Base-by-base conservation (phyloP, 2,888 invertebrate species). In the Athripsodes cinereus region DNA sequence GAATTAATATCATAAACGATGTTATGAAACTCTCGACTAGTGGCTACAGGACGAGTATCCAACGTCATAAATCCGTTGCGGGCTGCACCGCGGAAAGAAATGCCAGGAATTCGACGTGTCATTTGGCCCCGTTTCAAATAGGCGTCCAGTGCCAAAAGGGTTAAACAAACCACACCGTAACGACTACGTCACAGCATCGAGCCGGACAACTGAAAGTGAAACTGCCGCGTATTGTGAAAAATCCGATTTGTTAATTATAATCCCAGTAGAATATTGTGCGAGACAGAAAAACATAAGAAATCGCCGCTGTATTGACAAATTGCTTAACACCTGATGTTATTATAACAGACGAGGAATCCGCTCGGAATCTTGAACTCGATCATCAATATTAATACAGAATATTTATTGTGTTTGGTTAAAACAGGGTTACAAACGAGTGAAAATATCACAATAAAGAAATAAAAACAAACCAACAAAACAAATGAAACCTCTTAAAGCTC, bases 41-140 rank as follows among this genome's bases (percentile, higher is more conserved):
- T 10, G 26, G 26, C 26, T 6, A 26, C 26, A 26, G 26, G 26
- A 26, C 26, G 26, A 26, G 26, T 26, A 26, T 26, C 26, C 26
- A 26, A 26, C 26, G 26, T 26, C 26, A 26, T 26, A 26, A 26
- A 26, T 26, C 26, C 26, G 26, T 26, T 26, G 40, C 40, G 16
- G 16, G 48, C 11, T 20, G 53, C 49, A 53, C 53, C 35, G 53
- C 58, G 58, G 58, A 58, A 58, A 58, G 58, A 53, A 53, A 49
- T 52, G 57, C 52, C 22, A 48, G 53, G 50, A 58, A 58, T 58
- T 40, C 53, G 22, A 20, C 53, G 53, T 49, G 50, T 49, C 35
- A 58, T 53, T 58, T 58, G 58, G 58, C 58, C 58, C 35, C 49
- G 48, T 53, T 58, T 58, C 58, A 58, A 53, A 21, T 50, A 21